These are phyloP conservation scores for Microplitis deprimator DNA, from an alignment of 2,888 invertebrate genomes.

Conservation along the genomic window DNA sequence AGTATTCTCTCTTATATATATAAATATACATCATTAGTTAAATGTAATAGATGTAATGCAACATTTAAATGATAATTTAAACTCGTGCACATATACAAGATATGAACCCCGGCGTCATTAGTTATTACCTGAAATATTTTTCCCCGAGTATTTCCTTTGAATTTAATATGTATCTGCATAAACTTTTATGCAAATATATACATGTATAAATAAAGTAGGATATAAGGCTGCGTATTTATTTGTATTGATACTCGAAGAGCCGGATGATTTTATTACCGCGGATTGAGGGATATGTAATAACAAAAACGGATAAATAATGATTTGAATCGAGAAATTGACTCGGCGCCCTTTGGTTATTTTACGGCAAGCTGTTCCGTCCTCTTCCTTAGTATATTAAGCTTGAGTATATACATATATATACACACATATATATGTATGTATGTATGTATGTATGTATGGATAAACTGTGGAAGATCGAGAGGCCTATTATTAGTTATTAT, in stretches of 20 bases:
- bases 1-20: slow-evolving; percentile 35
- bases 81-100: background rate
- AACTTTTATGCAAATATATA: background rate
- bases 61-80: slow-evolving; percentile 10
- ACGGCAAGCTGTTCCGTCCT: background rate
- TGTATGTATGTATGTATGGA: slow-evolving; percentile 32
- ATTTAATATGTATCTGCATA: no score
- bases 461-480: slow-evolving; percentile 25
- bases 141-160: no score
- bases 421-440: slow-evolving; percentile 21
- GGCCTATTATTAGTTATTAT: slow-evolving; percentile 35
- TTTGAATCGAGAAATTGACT: slow-evolving; percentile 38
- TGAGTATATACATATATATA: no score
- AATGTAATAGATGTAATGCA: background rate
- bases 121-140: no score
- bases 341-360: slow-evolving; percentile 34
- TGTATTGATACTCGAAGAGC: background rate
- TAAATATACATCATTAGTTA: background rate
- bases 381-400: background rate
- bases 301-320: slow-evolving; percentile 19
- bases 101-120: background rate
- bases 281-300: slow-evolving; percentile 12
- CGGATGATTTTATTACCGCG: slow-evolving; percentile 10
- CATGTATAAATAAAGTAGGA: background rate
- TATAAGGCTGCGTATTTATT: background rate